Evolutionary conservation across 2,888 invertebrate genomes (phyloP), one percentile per base, ranked within the genome.

Genomic region (Scaptomyza flava): DNA sequence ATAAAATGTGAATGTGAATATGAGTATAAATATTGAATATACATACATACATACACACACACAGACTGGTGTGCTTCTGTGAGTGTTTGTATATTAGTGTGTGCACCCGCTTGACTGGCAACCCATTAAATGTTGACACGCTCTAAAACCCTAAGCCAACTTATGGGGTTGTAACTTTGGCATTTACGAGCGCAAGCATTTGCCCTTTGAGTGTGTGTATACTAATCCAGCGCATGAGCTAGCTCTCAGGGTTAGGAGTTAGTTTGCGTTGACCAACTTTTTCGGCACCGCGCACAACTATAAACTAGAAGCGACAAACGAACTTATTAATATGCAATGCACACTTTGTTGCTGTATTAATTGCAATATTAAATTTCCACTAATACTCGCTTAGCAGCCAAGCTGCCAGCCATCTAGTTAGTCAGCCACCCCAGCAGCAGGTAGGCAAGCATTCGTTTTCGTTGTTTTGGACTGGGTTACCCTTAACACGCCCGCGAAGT

Each of bases 281-380:
- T 41, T 60, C 72, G 77, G 54, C 60, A 52, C 41, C 41, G 17
- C 41, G 5, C 17, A 17, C 17, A 8, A 62, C 59, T 61, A 70
- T 79, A 81, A 81, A 79, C 77, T 79, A 60, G 64, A 57, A 68
- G 61, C 81, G 84, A 84, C 81, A 78, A 73, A 81, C 68, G 67
- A 81, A 87, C 84, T 87, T 85, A 85, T 85, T 85, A 87, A 85
- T 87, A 85, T 85, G 84, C 84, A 85, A 81, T 85, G 87, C 84
- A 87, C 87, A 85, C 85, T 79, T 85, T 85, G 87, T 85, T 77
- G 83, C 84, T 79, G 73, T 87, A 86, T 86, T 87, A 87, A 86
- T 87, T 87, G 87, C 87, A 85, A 83, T 86, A 87, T 86, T 87
- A 87, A 87, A 86, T 87, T 87, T 86, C 87, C 74, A 87, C 83